A percentile compares a stretch with the other conserved stretches of the same genome.
These are phyloP conservation scores for Apostichopus californicus DNA, from an alignment of 35 echinoderm and acorn worm genomes.

Conservation along the genomic window DNA sequence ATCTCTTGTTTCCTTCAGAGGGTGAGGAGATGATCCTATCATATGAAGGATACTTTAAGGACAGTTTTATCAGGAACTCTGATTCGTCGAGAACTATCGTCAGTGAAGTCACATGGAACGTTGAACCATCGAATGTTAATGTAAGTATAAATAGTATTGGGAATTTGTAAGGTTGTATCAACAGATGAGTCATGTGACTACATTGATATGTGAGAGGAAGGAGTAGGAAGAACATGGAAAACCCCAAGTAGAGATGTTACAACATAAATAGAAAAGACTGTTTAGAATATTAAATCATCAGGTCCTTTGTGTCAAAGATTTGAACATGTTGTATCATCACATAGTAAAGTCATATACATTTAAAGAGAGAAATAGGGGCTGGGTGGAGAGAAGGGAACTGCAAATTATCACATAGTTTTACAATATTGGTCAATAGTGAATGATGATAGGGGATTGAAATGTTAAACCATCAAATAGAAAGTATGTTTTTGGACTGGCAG, in stretches of 20 bases:
- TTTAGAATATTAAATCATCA: no score
- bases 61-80: conserved; percentile 11
- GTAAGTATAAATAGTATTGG: neutral
- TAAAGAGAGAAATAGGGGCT: no score
- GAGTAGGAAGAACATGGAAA: no score
- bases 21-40: conserved; percentile 16
- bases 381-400: neutral
- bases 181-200: neutral
- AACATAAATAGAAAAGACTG: no score
- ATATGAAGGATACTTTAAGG: neutral
- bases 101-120: conserved; percentile 5
- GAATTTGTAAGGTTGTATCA: neutral
- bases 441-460: neutral
- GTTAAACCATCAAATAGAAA: neutral
- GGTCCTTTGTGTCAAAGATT: no score
- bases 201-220: no score
- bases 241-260: no score
- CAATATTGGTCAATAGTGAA: no score
- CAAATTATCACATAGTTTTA: no score
- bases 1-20: neutral
- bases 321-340: no score
- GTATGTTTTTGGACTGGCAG: no score
- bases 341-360: no score
- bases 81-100: neutral
- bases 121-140: neutral